phyloP scores from a whole-genome alignment of 2,797 vertebrate genomes.

The Chromobotia macracanthus region DNA sequence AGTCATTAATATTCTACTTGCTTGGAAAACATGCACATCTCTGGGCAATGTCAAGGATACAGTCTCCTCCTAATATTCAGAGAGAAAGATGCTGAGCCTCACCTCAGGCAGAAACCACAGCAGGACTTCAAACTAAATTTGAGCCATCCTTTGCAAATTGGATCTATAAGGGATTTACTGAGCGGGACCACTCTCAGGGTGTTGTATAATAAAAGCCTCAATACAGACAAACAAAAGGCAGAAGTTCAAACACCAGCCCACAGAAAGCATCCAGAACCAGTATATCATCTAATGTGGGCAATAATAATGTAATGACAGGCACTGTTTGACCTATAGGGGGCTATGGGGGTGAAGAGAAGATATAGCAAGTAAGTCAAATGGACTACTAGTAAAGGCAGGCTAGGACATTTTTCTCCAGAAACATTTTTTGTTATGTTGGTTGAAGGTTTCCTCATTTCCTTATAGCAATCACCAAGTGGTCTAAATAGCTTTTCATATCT shows the following conservation, averaged over 20 bases:
- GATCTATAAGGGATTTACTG: constrained; percentile 27
- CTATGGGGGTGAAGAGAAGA: no score
- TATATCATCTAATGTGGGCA: background rate
- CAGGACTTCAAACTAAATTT: background rate
- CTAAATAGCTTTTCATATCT: no score
- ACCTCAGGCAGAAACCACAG: constrained; percentile 15
- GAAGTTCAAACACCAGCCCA: background rate
- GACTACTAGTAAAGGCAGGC: no score
- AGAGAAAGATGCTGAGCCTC: background rate
- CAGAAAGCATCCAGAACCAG: background rate
- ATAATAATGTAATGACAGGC: no score
- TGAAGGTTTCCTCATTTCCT: no score
- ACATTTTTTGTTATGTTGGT: no score
- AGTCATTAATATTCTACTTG: background rate
- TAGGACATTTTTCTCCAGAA: no score
- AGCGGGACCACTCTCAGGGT: constrained; percentile 9
- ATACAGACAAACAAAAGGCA: constrained; percentile 3
- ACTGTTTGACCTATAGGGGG: no score
- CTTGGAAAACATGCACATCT: background rate
- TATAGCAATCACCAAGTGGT: no score
- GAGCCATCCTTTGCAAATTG: constrained; percentile 23
- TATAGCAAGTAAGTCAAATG: no score
- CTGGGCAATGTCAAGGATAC: constrained; percentile 1
- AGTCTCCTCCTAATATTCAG: background rate
- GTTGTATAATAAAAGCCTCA: constrained; percentile 17